A percentile compares a stretch with the other conserved stretches of the same genome.
These are phyloP conservation scores for Platalea minor DNA, from an alignment of 2,797 vertebrate genomes.

Conservation along the genomic window DNA sequence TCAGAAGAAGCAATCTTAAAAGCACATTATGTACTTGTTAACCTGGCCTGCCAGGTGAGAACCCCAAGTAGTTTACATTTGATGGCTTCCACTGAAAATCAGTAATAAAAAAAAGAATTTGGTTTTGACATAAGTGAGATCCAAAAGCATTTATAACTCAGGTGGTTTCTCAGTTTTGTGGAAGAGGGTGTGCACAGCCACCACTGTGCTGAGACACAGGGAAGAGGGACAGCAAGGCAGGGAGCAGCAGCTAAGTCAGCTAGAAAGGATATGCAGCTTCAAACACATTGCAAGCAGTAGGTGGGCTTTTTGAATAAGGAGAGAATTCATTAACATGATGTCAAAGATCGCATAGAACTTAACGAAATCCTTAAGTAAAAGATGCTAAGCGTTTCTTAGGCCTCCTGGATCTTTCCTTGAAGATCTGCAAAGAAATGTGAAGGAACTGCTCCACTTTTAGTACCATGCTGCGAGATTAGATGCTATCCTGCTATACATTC, in stretches of 20 bases:
- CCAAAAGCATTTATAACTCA: not conserved
- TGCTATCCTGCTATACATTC: constrained; percentile 42
- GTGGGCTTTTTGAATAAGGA: constrained; percentile 33
- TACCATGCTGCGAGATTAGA: constrained; percentile 37
- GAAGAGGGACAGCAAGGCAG: not conserved
- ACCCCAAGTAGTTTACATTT: accelerated
- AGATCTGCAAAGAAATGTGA: constrained; percentile 25
- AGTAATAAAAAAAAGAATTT: not conserved
- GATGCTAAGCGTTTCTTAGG: not conserved
- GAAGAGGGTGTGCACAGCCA: not conserved
- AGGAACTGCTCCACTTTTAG: constrained; percentile 45
- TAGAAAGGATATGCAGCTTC: not conserved
- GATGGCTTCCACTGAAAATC: not conserved
- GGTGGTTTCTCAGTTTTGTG: not conserved
- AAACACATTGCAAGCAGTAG: not conserved
- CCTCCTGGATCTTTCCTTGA: constrained; percentile 45
- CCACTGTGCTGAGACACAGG: accelerated
- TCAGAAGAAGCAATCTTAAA: not conserved
- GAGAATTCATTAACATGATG: constrained; percentile 48
- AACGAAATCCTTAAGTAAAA: constrained; percentile 44
- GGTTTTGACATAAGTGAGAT: not conserved
- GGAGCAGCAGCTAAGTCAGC: not conserved
- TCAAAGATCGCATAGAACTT: constrained; percentile 2
- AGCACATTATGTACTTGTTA: not conserved
- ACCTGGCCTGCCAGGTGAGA: not conserved